Base-by-base conservation (phyloP, 2,113 vertebrate species). In the Zosterops borbonicus region DNA sequence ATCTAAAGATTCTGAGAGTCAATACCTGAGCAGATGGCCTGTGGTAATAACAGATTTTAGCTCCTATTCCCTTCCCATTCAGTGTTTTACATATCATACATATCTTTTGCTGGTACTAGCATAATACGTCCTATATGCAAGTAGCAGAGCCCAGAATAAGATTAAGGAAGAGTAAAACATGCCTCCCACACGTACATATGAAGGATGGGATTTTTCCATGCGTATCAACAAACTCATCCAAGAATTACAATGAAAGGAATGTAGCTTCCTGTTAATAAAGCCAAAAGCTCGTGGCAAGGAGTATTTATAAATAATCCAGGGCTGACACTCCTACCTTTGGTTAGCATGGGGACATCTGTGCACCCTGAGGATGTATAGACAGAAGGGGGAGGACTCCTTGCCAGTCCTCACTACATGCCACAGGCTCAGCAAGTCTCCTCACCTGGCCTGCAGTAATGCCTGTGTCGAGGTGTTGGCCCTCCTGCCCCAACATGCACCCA, bases 191-290 rank as follows among this genome's bases (percentile, higher is more conserved):
- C 56, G 76, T 33, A 82, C 46, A 50, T 2, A 1, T 63, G 65
- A 91, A 78, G 58, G 78, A 55, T 12, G 20, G 39, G 46, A 70
- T 82, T 96, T 88, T 94, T 92, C 79, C 63, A 55, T 25, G 27
- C 1, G 0, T 52, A 94, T 92, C 73, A 92, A 55, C 22, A 71
- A 88, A 64, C 35, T 79, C 67, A 44, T 88, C 42, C 75, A 95
- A 90, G 64, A 95, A 42, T 70, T 69, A 89, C 90, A 97, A 56
- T n/a, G 63, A 88, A 93, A 95, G 67, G 92, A 97, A 94, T 94
- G 92, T 89, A 81, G 63, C 76, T 90, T 94, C 69, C 78, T 94
- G 46, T 64, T 96, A 89, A 83, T 59, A 80, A 92, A 37, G 63
- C 63, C 2, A 89, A 77, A 95, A 91, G 9, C 17, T 80, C 12